Percentiles rank a stretch among this genome's conserved stretches.
phyloP scores from a whole-genome alignment of 2,797 vertebrate genomes.

The Trachurus trachurus region DNA sequence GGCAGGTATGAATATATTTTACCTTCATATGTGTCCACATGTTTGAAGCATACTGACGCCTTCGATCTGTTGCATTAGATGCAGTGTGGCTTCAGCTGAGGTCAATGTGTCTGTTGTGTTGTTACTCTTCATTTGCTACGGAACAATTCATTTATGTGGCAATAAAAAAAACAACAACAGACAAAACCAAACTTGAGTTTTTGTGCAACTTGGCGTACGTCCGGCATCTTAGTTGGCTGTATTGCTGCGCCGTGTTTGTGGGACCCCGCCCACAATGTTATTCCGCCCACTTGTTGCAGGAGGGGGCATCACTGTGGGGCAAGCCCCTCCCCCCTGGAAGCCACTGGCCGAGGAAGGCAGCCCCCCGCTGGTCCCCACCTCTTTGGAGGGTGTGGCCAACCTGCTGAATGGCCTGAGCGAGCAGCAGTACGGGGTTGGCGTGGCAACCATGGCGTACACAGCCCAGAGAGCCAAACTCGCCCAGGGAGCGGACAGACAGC shows the following conservation, averaged over 20 bases:
- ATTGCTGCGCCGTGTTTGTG: conserved; percentile 74
- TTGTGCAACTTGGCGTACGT: conserved; percentile 28
- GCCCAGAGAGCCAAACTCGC: conserved; percentile 98
- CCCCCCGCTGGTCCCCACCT: conserved; percentile 90
- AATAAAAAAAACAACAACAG: conserved; percentile 4
- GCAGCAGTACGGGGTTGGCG: conserved; percentile 90
- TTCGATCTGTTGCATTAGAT: conserved; percentile 13
- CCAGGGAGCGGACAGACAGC: conserved; percentile 92
- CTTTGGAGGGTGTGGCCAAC: conserved; percentile 90
- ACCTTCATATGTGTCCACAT: neutral
- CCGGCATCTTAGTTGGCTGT: conserved; percentile 59
- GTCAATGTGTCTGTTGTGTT: neutral
- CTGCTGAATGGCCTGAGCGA: conserved; percentile 92
- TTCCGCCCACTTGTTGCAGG: conserved; percentile 84
- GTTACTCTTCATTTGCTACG: conserved; percentile 11
- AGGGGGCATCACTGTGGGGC: conserved; percentile 69
- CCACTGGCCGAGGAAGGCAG: conserved; percentile 89
- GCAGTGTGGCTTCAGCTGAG: conserved; percentile 4
- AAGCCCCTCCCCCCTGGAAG: conserved; percentile 87
- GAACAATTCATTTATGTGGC: conserved; percentile 6
- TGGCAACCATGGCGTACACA: conserved; percentile 97
- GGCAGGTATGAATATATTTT: neutral
- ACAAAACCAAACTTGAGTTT: conserved; percentile 20
- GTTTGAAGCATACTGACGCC: conserved; percentile 49
- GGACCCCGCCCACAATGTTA: conserved; percentile 82